phyloP scores from a whole-genome alignment of 2,888 invertebrate genomes.

The Oegoconia quadripuncta region DNA sequence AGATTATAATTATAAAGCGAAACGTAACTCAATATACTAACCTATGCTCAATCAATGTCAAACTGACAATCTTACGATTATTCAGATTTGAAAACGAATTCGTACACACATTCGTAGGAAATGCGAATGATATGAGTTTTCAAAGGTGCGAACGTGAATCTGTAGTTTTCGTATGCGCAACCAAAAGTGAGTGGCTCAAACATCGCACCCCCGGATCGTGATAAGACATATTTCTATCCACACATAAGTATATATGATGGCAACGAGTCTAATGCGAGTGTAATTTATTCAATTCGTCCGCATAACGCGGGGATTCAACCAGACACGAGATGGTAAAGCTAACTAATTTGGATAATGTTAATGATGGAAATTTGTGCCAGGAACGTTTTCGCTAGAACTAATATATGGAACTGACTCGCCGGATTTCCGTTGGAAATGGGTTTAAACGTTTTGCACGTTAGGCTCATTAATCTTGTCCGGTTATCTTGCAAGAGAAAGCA shows the following conservation, averaged over 20 bases:
- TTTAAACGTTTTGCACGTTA: conserved; percentile 78
- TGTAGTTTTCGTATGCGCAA: too few relatives aligned
- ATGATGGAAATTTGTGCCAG: conserved; percentile 75
- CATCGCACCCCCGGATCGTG: too few relatives aligned
- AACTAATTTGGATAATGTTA: conserved; percentile 77
- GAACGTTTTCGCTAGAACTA: conserved; percentile 67
- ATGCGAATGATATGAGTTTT: too few relatives aligned
- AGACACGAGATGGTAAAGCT: conserved; percentile 53
- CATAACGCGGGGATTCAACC: conserved; percentile 48
- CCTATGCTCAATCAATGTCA: too few relatives aligned
- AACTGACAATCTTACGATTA: too few relatives aligned
- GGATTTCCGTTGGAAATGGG: conserved; percentile 76
- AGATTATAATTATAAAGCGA: too few relatives aligned
- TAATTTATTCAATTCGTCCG: conserved; percentile 57
- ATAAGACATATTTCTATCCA: conserved; percentile 4
- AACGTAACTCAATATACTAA: too few relatives aligned
- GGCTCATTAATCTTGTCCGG: conserved; percentile 76
- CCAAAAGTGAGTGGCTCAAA: too few relatives aligned
- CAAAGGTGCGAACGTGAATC: too few relatives aligned
- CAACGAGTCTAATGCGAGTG: conserved; percentile 32
- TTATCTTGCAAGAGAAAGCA: conserved; percentile 64
- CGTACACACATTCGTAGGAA: too few relatives aligned
- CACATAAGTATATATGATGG: conserved; percentile 28
- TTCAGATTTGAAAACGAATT: too few relatives aligned
- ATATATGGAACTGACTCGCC: conserved; percentile 78